These are phyloP conservation scores for Procapra przewalskii DNA, from an alignment of 2,113 vertebrate species.

Conservation along the genomic window DNA sequence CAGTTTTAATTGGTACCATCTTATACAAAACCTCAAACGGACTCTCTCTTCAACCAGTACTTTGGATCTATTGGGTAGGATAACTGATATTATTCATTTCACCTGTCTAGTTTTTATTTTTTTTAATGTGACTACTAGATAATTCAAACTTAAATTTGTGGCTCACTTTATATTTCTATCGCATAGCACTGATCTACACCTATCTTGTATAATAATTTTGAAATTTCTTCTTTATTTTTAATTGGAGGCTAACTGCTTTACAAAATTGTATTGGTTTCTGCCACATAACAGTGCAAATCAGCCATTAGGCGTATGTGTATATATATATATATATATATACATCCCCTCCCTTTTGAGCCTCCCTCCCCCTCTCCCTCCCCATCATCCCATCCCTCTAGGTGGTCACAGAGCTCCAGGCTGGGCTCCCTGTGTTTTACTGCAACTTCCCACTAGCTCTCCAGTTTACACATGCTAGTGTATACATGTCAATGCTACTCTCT, in stretches of 20 bases:
- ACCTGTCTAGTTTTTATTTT: not conserved
- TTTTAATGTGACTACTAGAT: not conserved
- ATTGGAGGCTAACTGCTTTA: not conserved
- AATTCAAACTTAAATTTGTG: not conserved
- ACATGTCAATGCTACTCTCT: not conserved
- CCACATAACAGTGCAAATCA: not conserved
- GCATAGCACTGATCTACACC: not conserved
- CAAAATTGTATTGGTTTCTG: not conserved
- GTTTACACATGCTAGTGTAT: not conserved
- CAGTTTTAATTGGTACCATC: not conserved
- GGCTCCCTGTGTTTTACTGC: not conserved
- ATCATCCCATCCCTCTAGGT: not conserved
- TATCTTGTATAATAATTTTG: not conserved
- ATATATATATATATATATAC: not conserved
- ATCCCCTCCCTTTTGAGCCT: not conserved
- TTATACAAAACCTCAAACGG: accelerated
- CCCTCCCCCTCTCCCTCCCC: not conserved
- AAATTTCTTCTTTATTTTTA: not conserved
- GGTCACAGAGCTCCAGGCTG: not conserved
- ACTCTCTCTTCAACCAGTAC: not conserved
- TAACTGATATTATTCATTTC: not conserved
- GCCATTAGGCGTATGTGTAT: not conserved
- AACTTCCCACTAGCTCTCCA: not conserved
- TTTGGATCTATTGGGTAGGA: not conserved
- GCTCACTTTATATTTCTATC: not conserved